Evolutionary conservation across 2,797 vertebrate species (phyloP).

Genomic region (Tokudaia muenninki): DNA sequence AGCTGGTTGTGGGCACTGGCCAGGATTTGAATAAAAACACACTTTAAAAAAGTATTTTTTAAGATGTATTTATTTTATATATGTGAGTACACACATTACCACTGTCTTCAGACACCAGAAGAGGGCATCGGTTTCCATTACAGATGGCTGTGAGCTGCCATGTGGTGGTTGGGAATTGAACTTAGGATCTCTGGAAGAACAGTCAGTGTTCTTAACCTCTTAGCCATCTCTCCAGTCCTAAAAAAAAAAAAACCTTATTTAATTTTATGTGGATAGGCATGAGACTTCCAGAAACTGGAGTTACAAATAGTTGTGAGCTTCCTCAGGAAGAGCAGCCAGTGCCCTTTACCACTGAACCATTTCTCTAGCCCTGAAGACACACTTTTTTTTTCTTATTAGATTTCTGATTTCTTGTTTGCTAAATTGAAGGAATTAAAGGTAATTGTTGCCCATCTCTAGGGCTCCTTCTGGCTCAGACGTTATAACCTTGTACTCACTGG

Average conservation of each 20-base stretch:
- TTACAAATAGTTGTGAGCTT: not conserved
- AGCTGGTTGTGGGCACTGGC: not conserved
- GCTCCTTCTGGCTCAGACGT: not conserved
- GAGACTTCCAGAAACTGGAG: not conserved
- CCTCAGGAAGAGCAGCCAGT: not conserved
- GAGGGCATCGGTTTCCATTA: not conserved
- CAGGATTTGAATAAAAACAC: constrained; percentile 50
- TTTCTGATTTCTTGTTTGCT: constrained; percentile 2
- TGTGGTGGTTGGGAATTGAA: not conserved
- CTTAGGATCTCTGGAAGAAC: not conserved
- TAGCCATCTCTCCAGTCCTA: not conserved
- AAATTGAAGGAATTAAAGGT: not conserved
- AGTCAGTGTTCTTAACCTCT: not conserved
- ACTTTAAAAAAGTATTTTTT: not conserved
- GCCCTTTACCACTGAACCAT: not conserved
- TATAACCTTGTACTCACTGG: not conserved
- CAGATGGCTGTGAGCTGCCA: not conserved
- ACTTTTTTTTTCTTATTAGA: not conserved
- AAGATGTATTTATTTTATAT: not conserved
- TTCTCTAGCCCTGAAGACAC: not conserved
- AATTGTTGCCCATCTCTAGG: not conserved
- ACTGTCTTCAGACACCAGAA: not conserved
- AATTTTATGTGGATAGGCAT: not conserved
- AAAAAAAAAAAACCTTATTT: no score
- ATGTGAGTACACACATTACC: not conserved